A percentile compares a stretch with the other conserved stretches of the same genome.
Conservation (phyloP, 2,113 vertebrate species). For the Barbus barbus region DNA sequence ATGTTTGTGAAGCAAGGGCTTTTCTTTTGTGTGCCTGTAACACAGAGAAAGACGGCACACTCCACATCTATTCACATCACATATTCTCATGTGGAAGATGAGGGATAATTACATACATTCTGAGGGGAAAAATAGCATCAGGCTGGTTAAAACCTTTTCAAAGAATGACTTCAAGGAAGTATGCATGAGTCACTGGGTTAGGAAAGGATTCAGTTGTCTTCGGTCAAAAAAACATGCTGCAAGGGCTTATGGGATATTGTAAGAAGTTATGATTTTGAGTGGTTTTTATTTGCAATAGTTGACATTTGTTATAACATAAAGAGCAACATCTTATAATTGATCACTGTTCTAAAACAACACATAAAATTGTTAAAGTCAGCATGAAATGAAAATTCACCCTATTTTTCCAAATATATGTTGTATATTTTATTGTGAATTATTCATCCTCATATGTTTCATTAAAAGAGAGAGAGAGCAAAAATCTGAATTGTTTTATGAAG, state of each 20-base stretch:
- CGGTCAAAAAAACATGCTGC: background rate
- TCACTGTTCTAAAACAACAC: background rate
- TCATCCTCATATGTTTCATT: background rate
- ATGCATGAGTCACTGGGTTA: background rate
- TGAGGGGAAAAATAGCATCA: conserved; percentile 23
- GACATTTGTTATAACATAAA: background rate
- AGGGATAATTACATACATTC: conserved; percentile 46
- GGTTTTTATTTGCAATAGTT: background rate
- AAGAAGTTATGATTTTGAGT: background rate
- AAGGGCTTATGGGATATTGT: background rate
- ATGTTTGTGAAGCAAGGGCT: conserved; percentile 41
- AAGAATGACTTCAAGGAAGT: background rate
- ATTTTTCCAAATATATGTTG: background rate
- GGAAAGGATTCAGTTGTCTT: background rate
- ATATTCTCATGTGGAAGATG: conserved; percentile 15
- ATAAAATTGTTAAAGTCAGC: background rate
- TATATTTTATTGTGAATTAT: background rate
- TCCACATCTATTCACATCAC: conserved; percentile 38
- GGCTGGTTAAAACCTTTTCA: conserved; percentile 32
- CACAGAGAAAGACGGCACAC: background rate
- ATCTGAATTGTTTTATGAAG: no score
- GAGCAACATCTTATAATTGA: no score
- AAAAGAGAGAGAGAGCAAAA: no score
- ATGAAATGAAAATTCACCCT: background rate
- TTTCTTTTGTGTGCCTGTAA: conserved; percentile 44